phyloP scores from a whole-genome alignment of 2,797 vertebrate genomes.

The Phrynocephalus guinanensis region DNA sequence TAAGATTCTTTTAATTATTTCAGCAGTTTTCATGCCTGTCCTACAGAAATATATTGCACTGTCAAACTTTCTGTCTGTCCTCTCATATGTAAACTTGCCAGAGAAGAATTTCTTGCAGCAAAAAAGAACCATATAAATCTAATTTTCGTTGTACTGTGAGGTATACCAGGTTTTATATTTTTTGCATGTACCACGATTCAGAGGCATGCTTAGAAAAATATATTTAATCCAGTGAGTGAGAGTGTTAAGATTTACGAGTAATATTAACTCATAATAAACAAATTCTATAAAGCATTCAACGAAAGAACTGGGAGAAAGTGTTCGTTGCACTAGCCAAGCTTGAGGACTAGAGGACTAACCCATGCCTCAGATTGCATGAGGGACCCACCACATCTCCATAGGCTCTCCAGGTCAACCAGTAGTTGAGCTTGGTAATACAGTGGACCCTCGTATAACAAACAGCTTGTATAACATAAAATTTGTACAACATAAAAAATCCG shows the following conservation, averaged over 20 bases:
- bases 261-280: slow-evolving; percentile 6
- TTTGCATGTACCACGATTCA: not conserved
- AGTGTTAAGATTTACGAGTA: not conserved
- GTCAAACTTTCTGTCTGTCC: slow-evolving; percentile 13
- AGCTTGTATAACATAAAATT: too few relatives aligned
- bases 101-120: not conserved
- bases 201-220: not conserved
- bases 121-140: not conserved
- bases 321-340: not conserved
- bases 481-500: too few relatives aligned
- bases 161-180: not conserved
- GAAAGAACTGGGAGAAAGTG: not conserved
- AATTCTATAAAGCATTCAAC: slow-evolving; percentile 11
- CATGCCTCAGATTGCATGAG: too few relatives aligned
- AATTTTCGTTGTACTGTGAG: slow-evolving; percentile 34
- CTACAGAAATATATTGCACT: slow-evolving; percentile 29
- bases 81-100: slow-evolving; percentile 44
- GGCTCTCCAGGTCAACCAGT: too few relatives aligned
- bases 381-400: too few relatives aligned
- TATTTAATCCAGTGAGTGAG: not conserved
- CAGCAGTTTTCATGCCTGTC: slow-evolving; percentile 16
- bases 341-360: too few relatives aligned
- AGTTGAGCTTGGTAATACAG: too few relatives aligned
- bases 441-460: too few relatives aligned
- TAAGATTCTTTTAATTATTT: slow-evolving; percentile 31